Conservation (phyloP, 2,113 vertebrate species). For the Catharus minimus region DNA sequence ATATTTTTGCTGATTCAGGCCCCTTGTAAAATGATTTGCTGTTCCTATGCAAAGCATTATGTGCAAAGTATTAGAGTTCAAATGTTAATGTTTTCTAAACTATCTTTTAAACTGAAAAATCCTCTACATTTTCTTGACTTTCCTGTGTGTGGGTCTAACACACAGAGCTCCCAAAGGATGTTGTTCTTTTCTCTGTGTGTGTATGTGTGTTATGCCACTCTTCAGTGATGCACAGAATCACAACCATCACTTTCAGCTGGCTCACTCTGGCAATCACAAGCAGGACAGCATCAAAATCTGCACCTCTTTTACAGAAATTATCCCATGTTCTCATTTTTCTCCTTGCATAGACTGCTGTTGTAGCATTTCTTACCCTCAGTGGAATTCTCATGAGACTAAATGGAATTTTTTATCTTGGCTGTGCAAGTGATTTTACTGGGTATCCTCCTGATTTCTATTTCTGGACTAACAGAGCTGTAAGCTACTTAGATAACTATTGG, state of each 20-base stretch:
- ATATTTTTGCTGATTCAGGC: background rate
- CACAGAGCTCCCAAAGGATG: background rate
- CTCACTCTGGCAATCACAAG: background rate
- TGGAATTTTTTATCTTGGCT: background rate
- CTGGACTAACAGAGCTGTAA: background rate
- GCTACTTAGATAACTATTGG: background rate
- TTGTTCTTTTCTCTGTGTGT: background rate
- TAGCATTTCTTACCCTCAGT: background rate
- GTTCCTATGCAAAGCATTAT: background rate
- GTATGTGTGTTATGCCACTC: background rate
- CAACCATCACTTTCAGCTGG: background rate
- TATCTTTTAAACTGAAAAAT: background rate
- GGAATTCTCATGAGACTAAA: background rate
- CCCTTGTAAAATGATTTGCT: background rate
- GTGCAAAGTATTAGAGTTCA: background rate
- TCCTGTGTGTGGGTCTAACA: fast-evolving
- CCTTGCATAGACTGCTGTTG: background rate
- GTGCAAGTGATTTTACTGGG: background rate
- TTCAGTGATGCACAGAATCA: background rate
- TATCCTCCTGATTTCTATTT: background rate
- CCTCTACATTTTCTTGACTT: background rate
- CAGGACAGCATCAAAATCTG: background rate
- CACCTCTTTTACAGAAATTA: background rate
- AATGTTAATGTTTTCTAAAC: background rate
- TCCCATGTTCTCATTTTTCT: background rate